A percentile compares a stretch with the other conserved stretches of the same genome.
phyloP scores from a whole-genome alignment of 1,140 invertebrate genomes.

The Phocides pigmalion region DNA sequence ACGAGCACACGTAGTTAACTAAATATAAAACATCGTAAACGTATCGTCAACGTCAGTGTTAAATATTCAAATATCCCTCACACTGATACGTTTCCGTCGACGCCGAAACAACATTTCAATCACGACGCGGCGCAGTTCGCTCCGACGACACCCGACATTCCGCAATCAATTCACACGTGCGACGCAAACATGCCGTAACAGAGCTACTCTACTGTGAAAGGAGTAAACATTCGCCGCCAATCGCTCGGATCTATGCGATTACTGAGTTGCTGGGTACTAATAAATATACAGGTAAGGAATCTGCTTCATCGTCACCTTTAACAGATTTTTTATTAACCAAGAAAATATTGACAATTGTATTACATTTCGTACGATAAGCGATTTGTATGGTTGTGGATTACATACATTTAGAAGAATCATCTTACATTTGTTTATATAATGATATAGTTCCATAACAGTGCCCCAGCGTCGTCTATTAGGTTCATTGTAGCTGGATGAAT shows the following conservation, averaged over 20 bases:
- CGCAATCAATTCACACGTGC: slow-evolving; percentile 2
- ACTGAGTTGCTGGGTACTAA: neutral
- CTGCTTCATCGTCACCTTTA: neutral
- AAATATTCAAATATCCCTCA: slow-evolving; percentile 3
- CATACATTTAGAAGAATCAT: no score
- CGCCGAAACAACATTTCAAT: slow-evolving; percentile 19
- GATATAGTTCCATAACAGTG: no score
- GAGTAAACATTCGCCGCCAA: slow-evolving; percentile 7
- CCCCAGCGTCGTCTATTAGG: no score
- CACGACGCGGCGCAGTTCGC: neutral
- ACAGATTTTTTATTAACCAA: neutral
- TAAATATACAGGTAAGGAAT: slow-evolving; percentile 3
- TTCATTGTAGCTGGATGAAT: no score
- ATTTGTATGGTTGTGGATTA: no score
- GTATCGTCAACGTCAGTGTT: neutral
- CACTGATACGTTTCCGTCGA: slow-evolving; percentile 13
- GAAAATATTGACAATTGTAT: no score
- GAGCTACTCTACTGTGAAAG: slow-evolving; percentile 9
- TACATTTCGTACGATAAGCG: no score
- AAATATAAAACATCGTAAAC: neutral
- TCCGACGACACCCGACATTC: slow-evolving; percentile 8
- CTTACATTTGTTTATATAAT: no score
- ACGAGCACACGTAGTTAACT: no score
- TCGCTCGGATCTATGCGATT: slow-evolving; percentile 5
- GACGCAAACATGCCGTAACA: neutral